These are phyloP conservation scores for Gallinago paraguaiae DNA, from an alignment of 2,113 vertebrate genomes.

Conservation along the genomic window DNA sequence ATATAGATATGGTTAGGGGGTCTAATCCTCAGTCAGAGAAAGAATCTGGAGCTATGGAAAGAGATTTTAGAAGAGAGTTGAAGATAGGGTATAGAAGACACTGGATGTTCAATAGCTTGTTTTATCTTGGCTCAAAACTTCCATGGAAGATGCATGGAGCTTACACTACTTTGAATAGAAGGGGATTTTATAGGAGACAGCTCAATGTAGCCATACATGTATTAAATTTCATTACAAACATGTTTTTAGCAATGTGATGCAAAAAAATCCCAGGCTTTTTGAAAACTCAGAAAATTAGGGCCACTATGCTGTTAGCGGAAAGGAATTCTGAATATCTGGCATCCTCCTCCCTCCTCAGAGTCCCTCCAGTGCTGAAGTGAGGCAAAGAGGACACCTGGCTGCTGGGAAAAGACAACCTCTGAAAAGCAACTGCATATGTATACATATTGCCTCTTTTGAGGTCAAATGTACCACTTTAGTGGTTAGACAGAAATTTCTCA, in stretches of 20 bases:
- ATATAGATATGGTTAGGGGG: neutral
- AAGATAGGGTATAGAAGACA: accelerated
- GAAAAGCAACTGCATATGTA: neutral
- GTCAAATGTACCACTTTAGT: neutral
- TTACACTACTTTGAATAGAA: neutral
- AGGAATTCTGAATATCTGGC: neutral
- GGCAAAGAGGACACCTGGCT: neutral
- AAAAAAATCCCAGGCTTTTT: neutral
- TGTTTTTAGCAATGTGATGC: neutral
- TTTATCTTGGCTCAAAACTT: neutral
- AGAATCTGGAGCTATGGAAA: neutral
- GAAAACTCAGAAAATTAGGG: neutral
- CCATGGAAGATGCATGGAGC: neutral
- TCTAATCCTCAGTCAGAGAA: neutral
- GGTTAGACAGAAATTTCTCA: neutral
- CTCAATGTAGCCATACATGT: neutral
- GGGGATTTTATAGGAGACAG: neutral
- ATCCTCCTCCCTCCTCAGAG: neutral
- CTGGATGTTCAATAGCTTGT: neutral
- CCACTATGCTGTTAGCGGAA: neutral
- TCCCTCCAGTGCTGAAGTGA: neutral
- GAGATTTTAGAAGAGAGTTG: neutral
- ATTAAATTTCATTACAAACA: neutral
- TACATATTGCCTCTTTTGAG: neutral
- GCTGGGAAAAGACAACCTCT: neutral